These are phyloP conservation scores for Hirtodrosophila cameraria DNA, from an alignment of 2,888 invertebrate species.

Conservation along the genomic window DNA sequence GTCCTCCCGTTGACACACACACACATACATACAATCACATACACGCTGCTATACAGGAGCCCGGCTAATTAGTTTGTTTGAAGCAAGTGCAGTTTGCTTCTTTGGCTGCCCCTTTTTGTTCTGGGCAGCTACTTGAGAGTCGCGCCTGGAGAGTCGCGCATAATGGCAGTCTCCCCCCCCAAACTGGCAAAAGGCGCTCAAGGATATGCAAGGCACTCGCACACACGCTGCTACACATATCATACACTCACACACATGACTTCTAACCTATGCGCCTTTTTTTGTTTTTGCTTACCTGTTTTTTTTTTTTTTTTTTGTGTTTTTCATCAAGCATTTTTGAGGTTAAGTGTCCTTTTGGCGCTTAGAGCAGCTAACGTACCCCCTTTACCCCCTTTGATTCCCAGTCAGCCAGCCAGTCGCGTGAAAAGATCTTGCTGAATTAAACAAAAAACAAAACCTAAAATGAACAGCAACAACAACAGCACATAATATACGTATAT, in stretches of 20 bases:
- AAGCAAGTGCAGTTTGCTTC: slow-evolving; percentile 53
- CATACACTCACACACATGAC: slow-evolving; percentile 24
- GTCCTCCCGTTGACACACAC: slow-evolving; percentile 17
- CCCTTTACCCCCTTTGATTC: not conserved
- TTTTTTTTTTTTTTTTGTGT: slow-evolving; percentile 36
- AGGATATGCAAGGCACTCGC: slow-evolving; percentile 62
- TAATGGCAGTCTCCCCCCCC: slow-evolving; percentile 50
- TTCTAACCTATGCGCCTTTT: slow-evolving; percentile 25
- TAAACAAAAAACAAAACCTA: slow-evolving; percentile 27
- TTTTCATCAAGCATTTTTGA: slow-evolving; percentile 76
- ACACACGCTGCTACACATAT: slow-evolving; percentile 20
- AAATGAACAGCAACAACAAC: slow-evolving; percentile 51
- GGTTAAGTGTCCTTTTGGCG: slow-evolving; percentile 80
- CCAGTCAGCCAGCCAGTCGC: slow-evolving; percentile 38
- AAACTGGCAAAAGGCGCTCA: slow-evolving; percentile 75
- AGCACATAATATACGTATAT: slow-evolving; percentile 43
- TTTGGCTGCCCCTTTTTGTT: slow-evolving; percentile 47
- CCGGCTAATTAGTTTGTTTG: slow-evolving; percentile 78
- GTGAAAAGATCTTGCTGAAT: slow-evolving; percentile 76
- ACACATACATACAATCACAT: slow-evolving; percentile 13
- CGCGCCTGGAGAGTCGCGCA: slow-evolving; percentile 66
- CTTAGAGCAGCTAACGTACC: slow-evolving; percentile 48
- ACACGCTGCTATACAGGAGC: slow-evolving; percentile 10
- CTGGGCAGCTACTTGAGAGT: slow-evolving; percentile 62
- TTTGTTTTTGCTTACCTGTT: slow-evolving; percentile 37